These are phyloP conservation scores for Pyrocephalus nanus DNA, from an alignment of 2,797 vertebrate genomes.

Conservation along the genomic window DNA sequence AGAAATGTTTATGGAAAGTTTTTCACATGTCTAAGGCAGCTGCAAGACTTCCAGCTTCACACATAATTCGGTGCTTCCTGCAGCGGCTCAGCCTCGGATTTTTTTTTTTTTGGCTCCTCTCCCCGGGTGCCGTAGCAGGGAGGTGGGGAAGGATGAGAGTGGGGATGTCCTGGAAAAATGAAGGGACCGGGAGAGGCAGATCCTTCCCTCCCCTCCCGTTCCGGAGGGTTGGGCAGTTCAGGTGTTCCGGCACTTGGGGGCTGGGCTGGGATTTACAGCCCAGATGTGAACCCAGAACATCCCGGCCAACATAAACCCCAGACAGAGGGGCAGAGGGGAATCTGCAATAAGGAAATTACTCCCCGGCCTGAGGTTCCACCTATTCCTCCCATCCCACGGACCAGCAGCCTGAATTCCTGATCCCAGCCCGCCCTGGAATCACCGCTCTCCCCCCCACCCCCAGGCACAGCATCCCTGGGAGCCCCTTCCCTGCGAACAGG, in stretches of 20 bases:
- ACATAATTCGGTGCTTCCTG: background rate
- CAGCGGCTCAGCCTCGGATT: background rate
- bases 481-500: background rate
- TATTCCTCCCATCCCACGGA: background rate
- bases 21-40: background rate
- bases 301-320: background rate
- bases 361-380: background rate
- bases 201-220: background rate
- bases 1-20: background rate
- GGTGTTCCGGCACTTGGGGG: background rate
- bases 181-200: background rate
- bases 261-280: background rate
- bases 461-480: accelerated
- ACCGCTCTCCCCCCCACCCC: accelerated
- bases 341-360: background rate
- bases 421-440: background rate
- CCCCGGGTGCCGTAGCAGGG: background rate
- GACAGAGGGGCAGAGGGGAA: background rate
- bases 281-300: background rate
- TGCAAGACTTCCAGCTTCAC: background rate
- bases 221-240: accelerated
- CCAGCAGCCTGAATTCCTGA: background rate
- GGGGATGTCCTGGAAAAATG: background rate
- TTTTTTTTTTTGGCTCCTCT: background rate
- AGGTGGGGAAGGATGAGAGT: background rate